Percentiles rank a stretch among this genome's conserved stretches.
Evolutionary conservation across 2,888 invertebrate genomes (phyloP).

Genomic region (Nasonovia ribisnigri): DNA sequence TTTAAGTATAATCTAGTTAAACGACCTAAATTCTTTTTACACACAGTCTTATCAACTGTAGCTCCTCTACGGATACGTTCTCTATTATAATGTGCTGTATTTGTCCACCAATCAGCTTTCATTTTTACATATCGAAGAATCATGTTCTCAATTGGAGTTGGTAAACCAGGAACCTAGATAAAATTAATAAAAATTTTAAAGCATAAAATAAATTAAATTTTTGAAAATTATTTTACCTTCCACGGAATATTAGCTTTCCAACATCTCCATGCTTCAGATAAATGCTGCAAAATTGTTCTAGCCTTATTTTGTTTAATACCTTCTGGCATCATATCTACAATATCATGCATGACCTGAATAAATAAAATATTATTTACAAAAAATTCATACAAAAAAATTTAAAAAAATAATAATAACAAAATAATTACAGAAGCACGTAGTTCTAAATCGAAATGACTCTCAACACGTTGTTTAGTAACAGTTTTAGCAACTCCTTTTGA

Average conservation of each 20-base stretch:
- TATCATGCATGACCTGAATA: slow-evolving; percentile 81
- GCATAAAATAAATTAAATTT: background rate
- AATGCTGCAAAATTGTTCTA: slow-evolving; percentile 96
- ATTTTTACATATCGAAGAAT: slow-evolving; percentile 99
- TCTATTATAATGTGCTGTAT: slow-evolving; percentile 99
- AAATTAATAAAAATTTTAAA: slow-evolving; percentile 28
- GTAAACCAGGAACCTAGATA: slow-evolving; percentile 91
- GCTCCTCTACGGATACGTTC: slow-evolving; percentile 99
- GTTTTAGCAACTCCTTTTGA: slow-evolving; percentile 99
- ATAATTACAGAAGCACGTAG: slow-evolving; percentile 95
- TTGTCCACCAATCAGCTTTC: slow-evolving; percentile 99
- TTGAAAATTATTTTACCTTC: slow-evolving; percentile 78
- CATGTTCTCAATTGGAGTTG: slow-evolving; percentile 99
- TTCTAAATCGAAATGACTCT: slow-evolving; percentile 99
- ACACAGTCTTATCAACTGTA: slow-evolving; percentile 99
- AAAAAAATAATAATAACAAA: slow-evolving; percentile 66
- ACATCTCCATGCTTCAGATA: slow-evolving; percentile 99
- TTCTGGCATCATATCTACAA: slow-evolving; percentile 99
- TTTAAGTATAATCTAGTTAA: slow-evolving; percentile 96
- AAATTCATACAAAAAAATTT: background rate
- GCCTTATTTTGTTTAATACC: slow-evolving; percentile 99
- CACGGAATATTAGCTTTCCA: slow-evolving; percentile 99
- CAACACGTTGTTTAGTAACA: slow-evolving; percentile 99
- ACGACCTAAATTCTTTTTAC: slow-evolving; percentile 99
- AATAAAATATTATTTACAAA: background rate